Base-by-base conservation (phyloP, 2,888 invertebrate genomes). In the Leptothorax acervorum region DNA sequence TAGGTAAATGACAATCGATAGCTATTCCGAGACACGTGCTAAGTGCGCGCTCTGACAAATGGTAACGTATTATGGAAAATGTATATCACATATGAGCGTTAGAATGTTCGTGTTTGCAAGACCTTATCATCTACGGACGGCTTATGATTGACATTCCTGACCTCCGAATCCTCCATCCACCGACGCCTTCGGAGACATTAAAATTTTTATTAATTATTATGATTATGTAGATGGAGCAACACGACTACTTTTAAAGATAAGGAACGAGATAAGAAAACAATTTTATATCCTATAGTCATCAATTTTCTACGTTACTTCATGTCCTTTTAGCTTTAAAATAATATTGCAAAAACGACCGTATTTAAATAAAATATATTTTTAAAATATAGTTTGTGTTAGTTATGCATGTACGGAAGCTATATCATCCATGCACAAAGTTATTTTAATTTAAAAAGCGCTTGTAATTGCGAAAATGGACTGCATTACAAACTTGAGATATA, bases 1-100 rank as follows among this genome's bases (percentile, higher is more conserved):
- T 73, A 68, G 65, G 62, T 85, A 76, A 83, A 76, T 76, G 85
- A 85, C 68, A 85, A 85, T 83, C 83, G 65, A 85, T 85, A 83
- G 66, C 45, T 85, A 71, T 83, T 85, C 76, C 76, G 76, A 76
- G 70, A 48, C 15, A 68, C n/a, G 78, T 57, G 70, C 55, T 78
- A 81, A 71, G 60, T 71, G 79, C 39, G 11, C 42, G 23, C 42
- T 81, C 8, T 81, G 48, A 81, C 60, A 71, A 81, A 71, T 71
- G 71, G 18, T 23, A 71, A 81, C 48, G 60, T 60, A 60, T 79
- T 70, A 71, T 81, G 35, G 60, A 81, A 81, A 71, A 81, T 71
- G 18, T 71, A 60, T 81, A 60, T 9, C 57, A 45, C 15, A 31
- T 78, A 60, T 18, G 11, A 81, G 35, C 48, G 48, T 71, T 39